A percentile compares a stretch with the other conserved stretches of the same genome.
Evolutionary conservation across 2,888 invertebrate genomes (phyloP).

Genomic region (Melitaea athalia): DNA sequence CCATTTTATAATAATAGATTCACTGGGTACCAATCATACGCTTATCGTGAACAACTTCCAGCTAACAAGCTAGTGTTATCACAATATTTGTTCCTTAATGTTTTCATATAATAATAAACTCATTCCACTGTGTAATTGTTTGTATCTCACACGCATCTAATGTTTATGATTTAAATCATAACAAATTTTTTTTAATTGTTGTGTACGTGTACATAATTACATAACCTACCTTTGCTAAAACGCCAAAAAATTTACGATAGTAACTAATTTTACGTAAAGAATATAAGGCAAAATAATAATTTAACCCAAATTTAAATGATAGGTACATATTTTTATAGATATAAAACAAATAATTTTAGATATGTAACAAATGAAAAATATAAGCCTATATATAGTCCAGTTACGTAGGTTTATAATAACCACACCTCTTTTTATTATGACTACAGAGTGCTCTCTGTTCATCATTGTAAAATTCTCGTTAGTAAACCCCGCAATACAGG

Average conservation of each 20-base stretch:
- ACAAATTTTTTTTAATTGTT: neutral
- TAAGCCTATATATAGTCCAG: neutral
- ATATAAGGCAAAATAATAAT: no score
- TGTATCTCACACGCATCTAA: neutral
- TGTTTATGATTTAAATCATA: neutral
- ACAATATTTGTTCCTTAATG: conserved; percentile 21
- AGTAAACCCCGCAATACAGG: conserved; percentile 71
- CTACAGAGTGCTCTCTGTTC: conserved; percentile 63
- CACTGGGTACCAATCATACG: conserved; percentile 54
- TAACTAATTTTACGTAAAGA: no score
- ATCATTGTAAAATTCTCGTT: conserved; percentile 69
- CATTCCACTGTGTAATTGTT: no score
- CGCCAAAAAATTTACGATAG: no score
- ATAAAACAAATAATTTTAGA: no score
- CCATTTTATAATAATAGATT: conserved; percentile 67
- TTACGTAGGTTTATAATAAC: conserved; percentile 27
- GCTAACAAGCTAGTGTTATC: conserved; percentile 31
- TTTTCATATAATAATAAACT: neutral
- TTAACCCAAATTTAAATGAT: no score
- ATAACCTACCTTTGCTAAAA: no score
- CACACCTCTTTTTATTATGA: conserved; percentile 49
- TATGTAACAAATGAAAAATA: neutral
- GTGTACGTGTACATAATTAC: neutral
- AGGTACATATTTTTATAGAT: no score
- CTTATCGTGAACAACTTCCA: conserved; percentile 42